These are phyloP conservation scores for Synodontis membranacea DNA, from an alignment of 2,113 vertebrate genomes.

Conservation along the genomic window DNA sequence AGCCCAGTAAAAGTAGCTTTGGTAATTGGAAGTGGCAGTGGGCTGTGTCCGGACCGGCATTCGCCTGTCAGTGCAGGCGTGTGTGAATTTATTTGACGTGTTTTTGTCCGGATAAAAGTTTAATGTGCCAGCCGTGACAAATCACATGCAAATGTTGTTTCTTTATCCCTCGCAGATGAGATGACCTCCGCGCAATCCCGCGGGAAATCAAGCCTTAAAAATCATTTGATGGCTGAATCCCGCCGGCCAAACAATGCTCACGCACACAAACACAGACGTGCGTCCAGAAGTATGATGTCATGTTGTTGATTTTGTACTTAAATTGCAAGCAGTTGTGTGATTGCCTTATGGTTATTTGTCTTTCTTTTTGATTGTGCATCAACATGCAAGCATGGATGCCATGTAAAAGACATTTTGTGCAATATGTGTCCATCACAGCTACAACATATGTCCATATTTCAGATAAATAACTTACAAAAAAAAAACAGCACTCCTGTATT, in stretches of 20 bases:
- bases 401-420: background rate
- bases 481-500: background rate
- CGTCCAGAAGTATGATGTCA: conserved; percentile 22
- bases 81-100: conserved; percentile 97
- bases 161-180: conserved; percentile 89
- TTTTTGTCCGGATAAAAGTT: conserved; percentile 98
- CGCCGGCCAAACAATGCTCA: conserved; percentile 31
- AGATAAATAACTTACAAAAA: background rate
- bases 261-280: background rate
- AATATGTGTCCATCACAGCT: background rate
- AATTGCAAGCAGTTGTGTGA: conserved; percentile 16
- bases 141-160: conserved; percentile 98
- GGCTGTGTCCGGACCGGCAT: conserved; percentile 78
- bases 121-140: conserved; percentile 93
- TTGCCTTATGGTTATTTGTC: background rate
- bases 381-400: background rate
- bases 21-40: conserved; percentile 82
- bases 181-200: conserved; percentile 89
- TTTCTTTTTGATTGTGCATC: background rate
- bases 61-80: conserved; percentile 84
- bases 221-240: conserved; percentile 78
- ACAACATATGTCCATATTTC: background rate
- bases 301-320: conserved; percentile 14
- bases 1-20: conserved; percentile 85
- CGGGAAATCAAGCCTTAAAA: conserved; percentile 90